Evolutionary conservation across 1,140 invertebrate species (phyloP).

Genomic region (Antheraea pernyi): DNA sequence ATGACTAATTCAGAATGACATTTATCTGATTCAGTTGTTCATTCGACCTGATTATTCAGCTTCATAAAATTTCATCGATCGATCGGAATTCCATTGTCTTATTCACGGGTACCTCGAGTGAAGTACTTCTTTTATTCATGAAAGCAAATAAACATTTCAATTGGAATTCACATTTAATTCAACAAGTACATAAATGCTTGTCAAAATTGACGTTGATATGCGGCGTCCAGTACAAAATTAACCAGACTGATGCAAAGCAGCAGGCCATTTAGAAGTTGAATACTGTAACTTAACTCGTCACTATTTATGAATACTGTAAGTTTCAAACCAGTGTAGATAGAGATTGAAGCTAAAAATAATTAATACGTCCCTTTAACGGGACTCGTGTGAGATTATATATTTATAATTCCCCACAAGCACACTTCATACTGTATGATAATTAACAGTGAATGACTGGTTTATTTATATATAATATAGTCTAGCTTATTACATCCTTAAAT

Average conservation of each 20-base stretch:
- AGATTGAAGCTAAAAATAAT: conserved; percentile 11
- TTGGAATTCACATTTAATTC: conserved; percentile 12
- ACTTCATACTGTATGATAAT: conserved; percentile 66
- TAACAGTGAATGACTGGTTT: conserved; percentile 53
- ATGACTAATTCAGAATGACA: conserved; percentile 66
- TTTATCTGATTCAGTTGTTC: conserved; percentile 71
- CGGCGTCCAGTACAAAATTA: conserved; percentile 30
- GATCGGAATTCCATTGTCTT: conserved; percentile 50
- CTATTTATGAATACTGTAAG: neutral
- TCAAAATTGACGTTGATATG: conserved; percentile 36
- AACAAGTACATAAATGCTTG: conserved; percentile 27
- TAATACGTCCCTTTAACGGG: conserved; percentile 17
- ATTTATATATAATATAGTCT: conserved; percentile 46
- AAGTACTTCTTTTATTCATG: conserved; percentile 20
- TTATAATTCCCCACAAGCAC: conserved; percentile 48
- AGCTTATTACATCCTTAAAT: conserved; percentile 13
- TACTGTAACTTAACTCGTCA: conserved; percentile 16
- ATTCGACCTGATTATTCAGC: conserved; percentile 63
- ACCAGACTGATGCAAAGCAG: conserved; percentile 30
- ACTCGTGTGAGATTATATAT: conserved; percentile 43
- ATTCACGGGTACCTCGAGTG: conserved; percentile 23
- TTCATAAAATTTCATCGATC: conserved; percentile 49
- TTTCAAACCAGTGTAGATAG: conserved; percentile 2
- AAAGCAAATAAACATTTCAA: conserved; percentile 24
- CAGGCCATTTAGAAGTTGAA: conserved; percentile 34